Conservation (phyloP, 2,888 invertebrate genomes). For the Endotricha flammealis region DNA sequence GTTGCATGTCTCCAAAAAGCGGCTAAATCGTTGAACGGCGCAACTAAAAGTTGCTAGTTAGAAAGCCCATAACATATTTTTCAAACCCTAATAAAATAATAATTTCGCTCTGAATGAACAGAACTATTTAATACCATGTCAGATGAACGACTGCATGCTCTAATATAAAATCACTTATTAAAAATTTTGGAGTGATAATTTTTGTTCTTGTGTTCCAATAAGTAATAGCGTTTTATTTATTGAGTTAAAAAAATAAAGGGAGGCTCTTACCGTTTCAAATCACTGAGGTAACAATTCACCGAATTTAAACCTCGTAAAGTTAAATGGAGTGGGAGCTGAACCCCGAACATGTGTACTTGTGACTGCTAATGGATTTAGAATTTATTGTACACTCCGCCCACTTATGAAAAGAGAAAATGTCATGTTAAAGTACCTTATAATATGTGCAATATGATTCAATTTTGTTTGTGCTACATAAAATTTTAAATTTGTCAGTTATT, state of each 20-base stretch:
- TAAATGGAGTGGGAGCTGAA: constrained; percentile 67
- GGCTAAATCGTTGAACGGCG: too few species aligned
- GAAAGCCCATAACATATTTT: too few species aligned
- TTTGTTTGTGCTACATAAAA: background rate
- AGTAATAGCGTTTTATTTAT: too few species aligned
- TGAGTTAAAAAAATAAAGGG: background rate
- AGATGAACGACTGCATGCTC: too few species aligned
- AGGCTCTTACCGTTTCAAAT: constrained; percentile 43
- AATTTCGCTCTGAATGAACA: too few species aligned
- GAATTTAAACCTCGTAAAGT: constrained; percentile 74
- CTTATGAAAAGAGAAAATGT: constrained; percentile 31
- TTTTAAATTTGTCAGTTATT: background rate
- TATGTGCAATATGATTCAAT: constrained; percentile 1
- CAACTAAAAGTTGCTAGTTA: too few species aligned
- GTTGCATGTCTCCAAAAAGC: too few species aligned
- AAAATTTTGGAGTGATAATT: too few species aligned
- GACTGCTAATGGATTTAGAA: constrained; percentile 75
- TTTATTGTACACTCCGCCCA: constrained; percentile 68
- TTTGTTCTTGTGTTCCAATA: too few species aligned
- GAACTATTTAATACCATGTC: too few species aligned
- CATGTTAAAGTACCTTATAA: background rate
- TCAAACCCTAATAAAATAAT: too few species aligned
- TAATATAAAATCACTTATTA: too few species aligned
- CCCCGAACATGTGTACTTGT: constrained; percentile 70
- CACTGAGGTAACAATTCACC: constrained; percentile 63